Evolutionary conservation across 2,888 invertebrate species (phyloP), one percentile per base, ranked within the genome.

Genomic region (Tenthredo notha): DNA sequence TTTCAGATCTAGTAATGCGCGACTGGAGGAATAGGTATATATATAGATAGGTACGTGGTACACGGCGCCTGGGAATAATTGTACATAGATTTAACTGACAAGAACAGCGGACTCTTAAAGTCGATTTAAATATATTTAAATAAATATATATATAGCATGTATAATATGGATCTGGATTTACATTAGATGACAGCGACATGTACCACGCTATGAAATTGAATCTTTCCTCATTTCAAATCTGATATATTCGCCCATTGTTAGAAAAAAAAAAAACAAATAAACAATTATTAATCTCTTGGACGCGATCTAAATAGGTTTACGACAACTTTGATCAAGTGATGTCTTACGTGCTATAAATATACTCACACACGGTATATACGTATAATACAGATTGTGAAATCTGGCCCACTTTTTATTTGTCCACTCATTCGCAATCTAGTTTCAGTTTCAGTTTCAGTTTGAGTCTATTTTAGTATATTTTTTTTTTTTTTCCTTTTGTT

Each of bases 351-450:
- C 21, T 61, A 61, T 61, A 25, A 9, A 67, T 67, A 67, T 29
- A 67, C 12, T 15, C 6, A 67, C 10, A 67, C 29, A 29, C 1
- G 12, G 29, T 29, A 33, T 33, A n/a, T n/a, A n/a, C n/a, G n/a
- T n/a, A n/a, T n/a, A n/a, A 43, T 37, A 74, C 43, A 74, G 40
- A 74, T 74, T 74, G 43, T 74, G 74, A 74, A 40, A 74, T 25
- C 12, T 18, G 43, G n/a, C 40, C 43, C 74, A 40, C 21, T 43
- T 43, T 43, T 74, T 25, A 40, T 43, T 33, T 25, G 74, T 74
- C 74, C 12, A 67, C 67, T 40, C 74, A 74, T 40, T 21, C 74
- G 74, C 29, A 43, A 74, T 74, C 74, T 25, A 40, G 43, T 43
- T 33, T 67, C 67, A 33, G 21, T 43, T 33, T 67, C 67, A 33